Percentiles rank a stretch among this genome's conserved stretches.
phyloP scores from a whole-genome alignment of 92 coral and sea anemone genomes.

The Actinernus sp. region DNA sequence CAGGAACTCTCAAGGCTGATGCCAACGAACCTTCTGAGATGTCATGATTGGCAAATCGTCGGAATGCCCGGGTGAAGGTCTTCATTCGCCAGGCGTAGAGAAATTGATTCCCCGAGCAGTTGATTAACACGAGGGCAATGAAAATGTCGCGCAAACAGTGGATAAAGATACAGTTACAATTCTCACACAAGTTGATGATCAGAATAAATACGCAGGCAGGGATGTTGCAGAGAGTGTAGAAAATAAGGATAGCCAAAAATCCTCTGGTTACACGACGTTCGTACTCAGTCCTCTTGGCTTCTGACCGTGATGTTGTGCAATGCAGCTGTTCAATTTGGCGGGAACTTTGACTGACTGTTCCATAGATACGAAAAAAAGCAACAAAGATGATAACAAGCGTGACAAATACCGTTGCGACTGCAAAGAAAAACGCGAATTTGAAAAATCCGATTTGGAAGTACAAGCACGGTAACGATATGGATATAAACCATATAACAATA shows the following conservation, averaged over 20 bases:
- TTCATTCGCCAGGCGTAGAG: conserved; percentile 90
- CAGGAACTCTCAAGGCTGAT: no score
- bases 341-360: conserved; percentile 27
- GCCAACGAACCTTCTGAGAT: conserved; percentile 24
- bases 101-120: conserved; percentile 88
- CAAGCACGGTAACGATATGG: conserved; percentile 50
- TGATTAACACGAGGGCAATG: conserved; percentile 62
- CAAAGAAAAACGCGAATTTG: conserved; percentile 65
- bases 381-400: conserved; percentile 35
- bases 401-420: conserved; percentile 59
- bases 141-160: conserved; percentile 91
- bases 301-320: no score
- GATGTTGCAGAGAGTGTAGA: conserved; percentile 60
- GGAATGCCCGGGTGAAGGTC: conserved; percentile 75
- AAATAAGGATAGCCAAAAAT: conserved; percentile 72
- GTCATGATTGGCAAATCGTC: conserved; percentile 6
- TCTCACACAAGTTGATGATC: conserved; percentile 80
- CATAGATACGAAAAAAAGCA: conserved; percentile 59
- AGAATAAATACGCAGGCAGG: conserved; percentile 82
- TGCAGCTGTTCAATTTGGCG: no score
- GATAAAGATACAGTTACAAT: conserved; percentile 78
- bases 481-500: conserved; percentile 58
- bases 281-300: conserved; percentile 17
- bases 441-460: conserved; percentile 66
- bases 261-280: conserved; percentile 67